These are phyloP conservation scores for Dryococelus australis DNA, from an alignment of 2,888 invertebrate genomes.

Conservation along the genomic window DNA sequence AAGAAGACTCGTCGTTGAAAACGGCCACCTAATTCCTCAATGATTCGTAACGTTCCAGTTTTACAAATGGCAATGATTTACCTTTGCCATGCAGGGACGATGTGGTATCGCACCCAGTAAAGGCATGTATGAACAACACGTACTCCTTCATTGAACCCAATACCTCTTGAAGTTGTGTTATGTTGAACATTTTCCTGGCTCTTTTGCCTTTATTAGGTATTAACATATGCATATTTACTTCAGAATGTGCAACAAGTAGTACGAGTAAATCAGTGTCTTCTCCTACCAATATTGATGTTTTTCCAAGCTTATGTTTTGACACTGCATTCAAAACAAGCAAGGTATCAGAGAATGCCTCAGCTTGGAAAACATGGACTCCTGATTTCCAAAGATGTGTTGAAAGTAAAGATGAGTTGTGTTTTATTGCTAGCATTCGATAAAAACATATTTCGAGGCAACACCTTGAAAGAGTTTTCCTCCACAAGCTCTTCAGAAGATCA, in stretches of 20 bases:
- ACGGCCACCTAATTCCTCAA: no score
- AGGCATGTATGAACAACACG: no score
- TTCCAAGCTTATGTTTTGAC: background rate
- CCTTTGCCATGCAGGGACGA: no score
- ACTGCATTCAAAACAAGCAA: background rate
- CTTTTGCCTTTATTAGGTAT: background rate
- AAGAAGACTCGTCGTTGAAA: no score
- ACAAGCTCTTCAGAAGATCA: background rate
- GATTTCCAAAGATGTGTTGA: background rate
- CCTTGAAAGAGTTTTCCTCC: background rate
- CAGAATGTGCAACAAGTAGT: background rate
- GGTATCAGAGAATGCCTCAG: background rate
- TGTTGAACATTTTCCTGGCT: background rate
- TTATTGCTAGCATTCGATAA: background rate
- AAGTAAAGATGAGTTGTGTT: constrained; percentile 2
- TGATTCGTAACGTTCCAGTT: no score
- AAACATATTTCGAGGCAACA: background rate
- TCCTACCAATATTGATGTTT: background rate
- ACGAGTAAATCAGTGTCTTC: background rate
- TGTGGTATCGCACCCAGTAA: no score
- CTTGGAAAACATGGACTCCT: background rate
- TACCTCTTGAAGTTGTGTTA: no score
- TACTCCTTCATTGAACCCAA: no score
- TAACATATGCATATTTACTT: constrained; percentile 5
- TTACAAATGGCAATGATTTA: no score